Evolutionary conservation across 2,113 vertebrate species (phyloP).

Genomic region (Dendropsophus ebraccatus): DNA sequence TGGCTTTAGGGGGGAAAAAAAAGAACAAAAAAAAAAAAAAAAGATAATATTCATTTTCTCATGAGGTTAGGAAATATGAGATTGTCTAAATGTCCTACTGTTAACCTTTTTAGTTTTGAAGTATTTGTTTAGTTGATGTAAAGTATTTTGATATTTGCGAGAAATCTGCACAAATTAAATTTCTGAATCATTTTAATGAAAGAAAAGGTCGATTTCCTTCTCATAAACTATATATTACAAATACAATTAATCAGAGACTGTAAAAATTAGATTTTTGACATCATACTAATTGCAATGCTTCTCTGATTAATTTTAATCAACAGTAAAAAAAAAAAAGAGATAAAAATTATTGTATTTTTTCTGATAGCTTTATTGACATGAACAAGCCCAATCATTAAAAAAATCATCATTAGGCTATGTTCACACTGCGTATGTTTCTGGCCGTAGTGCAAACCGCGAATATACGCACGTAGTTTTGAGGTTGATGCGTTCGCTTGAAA

Average conservation of each 20-base stretch:
- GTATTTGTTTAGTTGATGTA: not conserved
- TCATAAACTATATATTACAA: not conserved
- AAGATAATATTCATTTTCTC: not conserved
- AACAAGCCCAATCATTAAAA: no score
- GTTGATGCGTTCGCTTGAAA: no score
- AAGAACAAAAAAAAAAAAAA: no score
- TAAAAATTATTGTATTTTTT: no score
- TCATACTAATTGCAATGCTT: not conserved
- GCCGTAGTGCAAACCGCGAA: no score
- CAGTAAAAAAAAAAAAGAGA: not conserved
- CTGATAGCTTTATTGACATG: no score
- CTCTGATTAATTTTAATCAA: not conserved
- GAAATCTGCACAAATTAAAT: not conserved
- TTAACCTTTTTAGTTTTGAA: not conserved
- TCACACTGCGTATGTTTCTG: no score
- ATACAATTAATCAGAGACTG: not conserved
- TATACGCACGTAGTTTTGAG: no score
- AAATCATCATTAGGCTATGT: no score
- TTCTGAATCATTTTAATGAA: not conserved
- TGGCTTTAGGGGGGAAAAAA: no score
- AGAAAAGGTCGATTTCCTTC: not conserved
- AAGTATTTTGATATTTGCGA: not conserved
- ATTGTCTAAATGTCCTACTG: not conserved
- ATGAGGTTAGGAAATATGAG: not conserved
- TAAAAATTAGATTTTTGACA: not conserved